phyloP scores from a whole-genome alignment of 2,888 invertebrate genomes.

The Polydrusus pterygomalis region DNA sequence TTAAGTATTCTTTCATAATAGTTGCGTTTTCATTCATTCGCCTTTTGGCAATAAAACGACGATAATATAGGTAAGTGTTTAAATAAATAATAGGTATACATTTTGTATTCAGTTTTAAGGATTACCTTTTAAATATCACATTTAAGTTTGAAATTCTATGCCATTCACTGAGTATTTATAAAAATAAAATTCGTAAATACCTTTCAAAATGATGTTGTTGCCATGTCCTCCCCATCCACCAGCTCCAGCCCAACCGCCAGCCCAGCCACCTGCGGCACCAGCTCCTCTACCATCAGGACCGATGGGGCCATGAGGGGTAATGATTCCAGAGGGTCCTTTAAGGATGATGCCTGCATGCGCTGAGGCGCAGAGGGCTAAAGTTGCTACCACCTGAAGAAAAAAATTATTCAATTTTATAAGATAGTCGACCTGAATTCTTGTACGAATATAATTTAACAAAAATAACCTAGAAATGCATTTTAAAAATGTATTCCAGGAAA shows the following conservation, averaged over 20 bases:
- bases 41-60: too few relatives aligned
- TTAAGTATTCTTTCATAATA: too few relatives aligned
- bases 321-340: constrained; percentile 54
- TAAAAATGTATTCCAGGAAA: too few relatives aligned
- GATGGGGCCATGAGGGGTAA: constrained; percentile 55
- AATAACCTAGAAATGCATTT: too few relatives aligned
- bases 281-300: constrained; percentile 55
- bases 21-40: too few relatives aligned
- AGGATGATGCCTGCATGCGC: constrained; percentile 53
- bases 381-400: constrained; percentile 41
- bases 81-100: too few relatives aligned
- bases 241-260: constrained; percentile 35
- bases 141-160: too few relatives aligned
- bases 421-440: neutral
- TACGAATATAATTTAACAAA: neutral
- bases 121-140: too few relatives aligned
- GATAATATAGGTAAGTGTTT: too few relatives aligned
- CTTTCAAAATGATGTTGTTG: constrained; percentile 53
- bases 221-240: constrained; percentile 39
- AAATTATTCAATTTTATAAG: neutral
- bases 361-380: constrained; percentile 51
- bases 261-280: constrained; percentile 44
- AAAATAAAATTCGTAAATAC: constrained; percentile 8
- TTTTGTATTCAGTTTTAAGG: neutral
- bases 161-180: too few relatives aligned